These are phyloP conservation scores for Branchipolynoe longqiensis DNA, from an alignment of 2,888 invertebrate species.

Conservation along the genomic window DNA sequence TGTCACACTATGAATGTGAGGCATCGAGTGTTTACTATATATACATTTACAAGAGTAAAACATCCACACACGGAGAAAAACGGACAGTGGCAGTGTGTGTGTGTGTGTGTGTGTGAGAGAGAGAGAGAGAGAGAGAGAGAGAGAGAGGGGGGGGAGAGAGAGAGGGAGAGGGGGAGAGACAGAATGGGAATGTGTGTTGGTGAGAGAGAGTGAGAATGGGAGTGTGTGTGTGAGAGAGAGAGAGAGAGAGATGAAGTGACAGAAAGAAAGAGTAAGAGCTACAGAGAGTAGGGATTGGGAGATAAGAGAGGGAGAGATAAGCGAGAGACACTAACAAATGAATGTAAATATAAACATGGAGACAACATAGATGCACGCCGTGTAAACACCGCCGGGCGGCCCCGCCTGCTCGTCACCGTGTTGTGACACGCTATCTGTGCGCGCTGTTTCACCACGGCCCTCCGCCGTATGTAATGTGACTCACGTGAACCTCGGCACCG, in stretches of 20 bases:
- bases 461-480: background rate
- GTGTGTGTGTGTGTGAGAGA: background rate
- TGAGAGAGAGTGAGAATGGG: background rate
- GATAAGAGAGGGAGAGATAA: no score
- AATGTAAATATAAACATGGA: no score
- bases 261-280: background rate
- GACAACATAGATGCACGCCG: no score
- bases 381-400: background rate
- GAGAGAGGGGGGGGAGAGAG: background rate
- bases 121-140: background rate
- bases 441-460: constrained; percentile 10
- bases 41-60: no score
- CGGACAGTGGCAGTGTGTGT: no score
- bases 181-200: background rate
- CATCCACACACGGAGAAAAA: no score
- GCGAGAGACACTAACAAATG: no score
- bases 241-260: background rate
- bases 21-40: no score
- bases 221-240: background rate
- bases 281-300: no score
- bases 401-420: background rate
- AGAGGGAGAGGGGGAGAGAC: background rate
- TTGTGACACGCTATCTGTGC: constrained; percentile 21
- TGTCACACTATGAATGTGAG: no score
- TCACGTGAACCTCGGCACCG: constrained; percentile 27